These are phyloP conservation scores for Chironomus tentans DNA, from an alignment of 2,888 invertebrate genomes.

Conservation along the genomic window DNA sequence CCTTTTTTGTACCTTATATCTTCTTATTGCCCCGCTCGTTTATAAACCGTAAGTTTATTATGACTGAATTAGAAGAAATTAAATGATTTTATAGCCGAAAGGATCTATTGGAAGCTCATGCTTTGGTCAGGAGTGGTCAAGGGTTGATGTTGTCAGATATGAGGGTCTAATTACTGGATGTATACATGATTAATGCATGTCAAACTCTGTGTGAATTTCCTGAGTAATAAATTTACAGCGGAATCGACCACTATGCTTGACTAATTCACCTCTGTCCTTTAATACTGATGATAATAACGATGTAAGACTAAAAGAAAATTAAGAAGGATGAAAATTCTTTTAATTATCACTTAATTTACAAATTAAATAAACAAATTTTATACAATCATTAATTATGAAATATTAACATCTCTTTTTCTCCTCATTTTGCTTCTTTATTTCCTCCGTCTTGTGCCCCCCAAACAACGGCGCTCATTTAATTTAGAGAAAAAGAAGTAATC, in stretches of 20 bases:
- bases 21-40: background rate
- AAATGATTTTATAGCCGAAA: slow-evolving; percentile 17
- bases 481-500: too few species aligned
- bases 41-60: too few species aligned
- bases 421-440: background rate
- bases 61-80: background rate
- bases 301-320: background rate
- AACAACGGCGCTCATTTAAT: background rate
- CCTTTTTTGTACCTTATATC: background rate
- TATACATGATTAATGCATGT: background rate
- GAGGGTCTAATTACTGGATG: too few species aligned
- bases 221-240: too few species aligned
- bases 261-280: background rate
- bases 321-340: slow-evolving; percentile 8
- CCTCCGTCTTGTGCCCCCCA: background rate
- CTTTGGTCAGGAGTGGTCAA: too few species aligned
- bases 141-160: too few species aligned
- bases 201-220: background rate
- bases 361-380: slow-evolving; percentile 19
- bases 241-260: background rate
- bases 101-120: background rate
- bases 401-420: slow-evolving; percentile 11
- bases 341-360: slow-evolving; percentile 22
- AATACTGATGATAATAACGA: background rate
- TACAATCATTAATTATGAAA: slow-evolving; percentile 13